phyloP scores from a whole-genome alignment of 2,113 vertebrate species.

The Zingel zingel region DNA sequence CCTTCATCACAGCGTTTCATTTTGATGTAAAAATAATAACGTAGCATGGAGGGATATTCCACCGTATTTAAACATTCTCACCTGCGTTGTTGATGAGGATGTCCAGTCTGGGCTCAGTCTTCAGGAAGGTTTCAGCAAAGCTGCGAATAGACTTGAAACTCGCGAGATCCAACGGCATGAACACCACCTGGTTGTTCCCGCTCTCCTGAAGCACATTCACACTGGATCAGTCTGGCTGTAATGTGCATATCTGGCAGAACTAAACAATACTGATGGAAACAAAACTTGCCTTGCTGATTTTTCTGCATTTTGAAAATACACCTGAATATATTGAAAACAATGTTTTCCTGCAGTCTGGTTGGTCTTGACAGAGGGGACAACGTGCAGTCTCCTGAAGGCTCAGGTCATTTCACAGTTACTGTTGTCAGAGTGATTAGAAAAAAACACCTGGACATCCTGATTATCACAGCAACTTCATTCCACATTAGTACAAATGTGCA shows the following conservation, averaged over 20 bases:
- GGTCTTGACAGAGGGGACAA: background rate
- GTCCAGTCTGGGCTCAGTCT: slow-evolving; percentile 90
- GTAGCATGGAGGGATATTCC: rapidly evolving
- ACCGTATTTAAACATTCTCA: slow-evolving; percentile 43
- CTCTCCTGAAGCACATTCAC: slow-evolving; percentile 74
- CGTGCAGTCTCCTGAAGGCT: too few relatives aligned
- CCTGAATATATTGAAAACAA: background rate
- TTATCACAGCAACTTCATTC: background rate
- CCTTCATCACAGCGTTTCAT: too few relatives aligned
- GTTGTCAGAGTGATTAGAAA: background rate
- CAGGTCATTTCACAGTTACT: background rate
- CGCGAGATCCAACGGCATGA: slow-evolving; percentile 91
- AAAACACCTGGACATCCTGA: background rate
- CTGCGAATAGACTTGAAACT: slow-evolving; percentile 88
- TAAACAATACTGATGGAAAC: background rate
- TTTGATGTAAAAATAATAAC: background rate
- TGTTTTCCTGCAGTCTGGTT: background rate
- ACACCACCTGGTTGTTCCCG: slow-evolving; percentile 87
- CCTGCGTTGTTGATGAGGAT: slow-evolving; percentile 96
- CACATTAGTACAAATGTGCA: background rate
- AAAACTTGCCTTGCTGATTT: background rate
- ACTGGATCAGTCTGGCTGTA: background rate
- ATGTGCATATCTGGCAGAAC: background rate
- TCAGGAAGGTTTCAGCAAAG: slow-evolving; percentile 89
- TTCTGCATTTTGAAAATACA: background rate